Conservation (phyloP, 2,113 vertebrate genomes). For the Cyanoliseus patagonus region DNA sequence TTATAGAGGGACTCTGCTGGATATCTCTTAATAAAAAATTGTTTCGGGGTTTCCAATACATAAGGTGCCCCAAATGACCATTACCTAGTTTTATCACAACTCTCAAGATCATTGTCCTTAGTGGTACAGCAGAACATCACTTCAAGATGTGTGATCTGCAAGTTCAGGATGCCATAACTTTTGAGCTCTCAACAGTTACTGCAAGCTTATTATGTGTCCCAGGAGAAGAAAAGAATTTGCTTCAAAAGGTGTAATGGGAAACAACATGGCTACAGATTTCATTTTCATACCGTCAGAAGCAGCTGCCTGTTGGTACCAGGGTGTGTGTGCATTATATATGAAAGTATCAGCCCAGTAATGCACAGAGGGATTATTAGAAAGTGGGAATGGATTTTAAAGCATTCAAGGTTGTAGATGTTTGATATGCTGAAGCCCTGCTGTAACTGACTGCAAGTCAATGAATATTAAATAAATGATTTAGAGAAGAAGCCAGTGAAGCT, state of each 20-base stretch:
- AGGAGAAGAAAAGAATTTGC: not conserved
- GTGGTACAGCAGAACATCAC: not conserved
- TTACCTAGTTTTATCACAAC: not conserved
- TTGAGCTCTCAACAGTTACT: not conserved
- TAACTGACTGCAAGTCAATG: not conserved
- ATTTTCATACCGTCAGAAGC: not conserved
- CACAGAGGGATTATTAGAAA: not conserved
- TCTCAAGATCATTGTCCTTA: not conserved
- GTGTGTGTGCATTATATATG: not conserved
- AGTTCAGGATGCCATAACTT: not conserved
- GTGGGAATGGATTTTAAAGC: slow-evolving; percentile 14
- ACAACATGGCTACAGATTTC: not conserved
- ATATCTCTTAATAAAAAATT: not conserved
- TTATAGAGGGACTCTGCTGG: not conserved
- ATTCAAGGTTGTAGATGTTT: not conserved
- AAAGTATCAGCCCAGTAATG: not conserved
- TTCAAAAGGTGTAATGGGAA: not conserved
- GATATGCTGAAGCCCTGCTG: not conserved
- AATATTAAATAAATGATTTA: slow-evolving; percentile 41
- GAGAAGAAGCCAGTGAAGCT: not conserved
- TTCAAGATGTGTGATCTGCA: not conserved
- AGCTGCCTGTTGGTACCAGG: not conserved
- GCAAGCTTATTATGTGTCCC: not conserved
- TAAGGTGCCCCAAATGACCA: not conserved
- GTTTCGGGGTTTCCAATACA: slow-evolving; percentile 16